Evolutionary conservation across 2,113 vertebrate species (phyloP).

Genomic region (Hippocampus comes): DNA sequence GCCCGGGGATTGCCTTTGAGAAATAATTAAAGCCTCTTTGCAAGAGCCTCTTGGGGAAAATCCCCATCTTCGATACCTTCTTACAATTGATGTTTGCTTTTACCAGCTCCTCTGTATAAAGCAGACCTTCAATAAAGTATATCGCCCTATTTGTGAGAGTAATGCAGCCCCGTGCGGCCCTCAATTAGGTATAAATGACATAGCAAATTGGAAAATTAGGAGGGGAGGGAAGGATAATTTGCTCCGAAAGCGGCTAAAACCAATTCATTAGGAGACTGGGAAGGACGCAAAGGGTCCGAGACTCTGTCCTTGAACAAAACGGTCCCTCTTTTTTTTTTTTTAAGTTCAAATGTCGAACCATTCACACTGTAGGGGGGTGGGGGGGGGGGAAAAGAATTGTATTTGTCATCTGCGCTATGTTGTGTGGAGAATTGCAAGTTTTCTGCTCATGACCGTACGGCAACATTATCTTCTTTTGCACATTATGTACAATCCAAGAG

Average conservation of each 20-base stretch:
- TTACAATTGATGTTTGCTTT: slow-evolving; percentile 67
- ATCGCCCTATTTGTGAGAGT: slow-evolving; percentile 73
- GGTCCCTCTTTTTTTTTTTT: slow-evolving; percentile 18
- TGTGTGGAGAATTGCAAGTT: background rate
- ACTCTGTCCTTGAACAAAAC: slow-evolving; percentile 58
- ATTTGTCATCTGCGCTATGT: background rate
- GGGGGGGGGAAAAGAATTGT: slow-evolving; percentile 1
- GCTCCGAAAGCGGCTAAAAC: slow-evolving; percentile 76
- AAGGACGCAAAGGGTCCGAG: slow-evolving; percentile 51
- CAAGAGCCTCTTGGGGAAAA: slow-evolving; percentile 40
- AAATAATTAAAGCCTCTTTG: slow-evolving; percentile 68
- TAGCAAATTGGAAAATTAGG: slow-evolving; percentile 81
- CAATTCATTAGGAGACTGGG: slow-evolving; percentile 74
- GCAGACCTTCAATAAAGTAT: slow-evolving; percentile 71
- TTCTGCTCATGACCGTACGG: background rate
- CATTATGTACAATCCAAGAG: background rate
- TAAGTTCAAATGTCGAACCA: slow-evolving; percentile 30
- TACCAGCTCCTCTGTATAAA: slow-evolving; percentile 57
- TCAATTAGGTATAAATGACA: slow-evolving; percentile 79
- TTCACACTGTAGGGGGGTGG: slow-evolving; percentile 37
- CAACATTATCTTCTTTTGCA: background rate
- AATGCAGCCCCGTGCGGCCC: slow-evolving; percentile 70
- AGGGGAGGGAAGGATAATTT: slow-evolving; percentile 75
- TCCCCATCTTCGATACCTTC: slow-evolving; percentile 40
- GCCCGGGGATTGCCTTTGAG: slow-evolving; percentile 58